Evolutionary conservation across 2,888 invertebrate species (phyloP).

Genomic region (Augiades crinisus): DNA sequence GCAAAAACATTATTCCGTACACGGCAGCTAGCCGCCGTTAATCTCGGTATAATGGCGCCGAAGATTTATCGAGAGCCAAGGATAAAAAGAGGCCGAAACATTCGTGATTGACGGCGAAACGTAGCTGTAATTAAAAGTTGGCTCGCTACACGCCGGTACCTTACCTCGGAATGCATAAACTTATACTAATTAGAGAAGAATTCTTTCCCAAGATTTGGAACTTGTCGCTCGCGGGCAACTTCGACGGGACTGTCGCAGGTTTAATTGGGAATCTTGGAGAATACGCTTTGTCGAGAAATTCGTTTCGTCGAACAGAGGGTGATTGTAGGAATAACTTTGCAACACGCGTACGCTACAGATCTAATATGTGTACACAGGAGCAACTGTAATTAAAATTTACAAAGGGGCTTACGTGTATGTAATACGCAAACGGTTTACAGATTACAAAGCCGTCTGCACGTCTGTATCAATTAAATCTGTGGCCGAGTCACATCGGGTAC

Average conservation of each 20-base stretch:
- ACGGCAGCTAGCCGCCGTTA: slow-evolving; percentile 48
- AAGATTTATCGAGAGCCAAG: slow-evolving; percentile 38
- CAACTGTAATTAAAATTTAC: slow-evolving; percentile 37
- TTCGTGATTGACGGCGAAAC: slow-evolving; percentile 51
- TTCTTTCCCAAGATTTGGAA: slow-evolving; percentile 77
- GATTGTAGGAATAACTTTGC: slow-evolving; percentile 28
- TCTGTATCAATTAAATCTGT: slow-evolving; percentile 33
- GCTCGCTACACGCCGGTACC: slow-evolving; percentile 39
- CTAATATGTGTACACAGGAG: slow-evolving; percentile 28
- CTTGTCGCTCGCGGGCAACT: slow-evolving; percentile 56
- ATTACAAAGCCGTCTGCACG: slow-evolving; percentile 33
- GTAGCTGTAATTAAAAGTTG: slow-evolving; percentile 71
- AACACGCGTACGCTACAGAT: slow-evolving; percentile 30
- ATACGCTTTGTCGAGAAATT: slow-evolving; percentile 72
- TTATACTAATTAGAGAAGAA: slow-evolving; percentile 76
- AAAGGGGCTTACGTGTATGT: slow-evolving; percentile 47
- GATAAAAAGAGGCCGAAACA: slow-evolving; percentile 44
- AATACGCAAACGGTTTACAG: slow-evolving; percentile 39
- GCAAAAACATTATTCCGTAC: slow-evolving; percentile 54
- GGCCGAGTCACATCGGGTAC: slow-evolving; percentile 19
- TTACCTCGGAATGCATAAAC: slow-evolving; percentile 71
- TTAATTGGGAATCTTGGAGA: slow-evolving; percentile 77
- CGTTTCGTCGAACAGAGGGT: slow-evolving; percentile 38
- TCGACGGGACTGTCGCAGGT: slow-evolving; percentile 69
- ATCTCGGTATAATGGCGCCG: slow-evolving; percentile 45